These are phyloP conservation scores for Papilio elwesi DNA, from an alignment of 2,888 invertebrate genomes.

Conservation along the genomic window DNA sequence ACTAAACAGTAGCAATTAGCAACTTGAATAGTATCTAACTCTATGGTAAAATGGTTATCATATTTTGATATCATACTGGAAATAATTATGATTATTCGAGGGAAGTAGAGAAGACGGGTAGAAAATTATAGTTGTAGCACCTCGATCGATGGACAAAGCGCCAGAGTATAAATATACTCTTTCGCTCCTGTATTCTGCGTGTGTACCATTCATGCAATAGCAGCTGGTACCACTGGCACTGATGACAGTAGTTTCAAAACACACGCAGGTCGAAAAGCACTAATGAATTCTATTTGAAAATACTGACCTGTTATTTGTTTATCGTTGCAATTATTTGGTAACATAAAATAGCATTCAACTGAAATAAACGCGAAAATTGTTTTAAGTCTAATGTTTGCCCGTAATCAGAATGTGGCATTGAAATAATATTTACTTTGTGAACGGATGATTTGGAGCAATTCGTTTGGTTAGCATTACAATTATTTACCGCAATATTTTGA, in stretches of 20 bases:
- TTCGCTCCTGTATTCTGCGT: too few relatives aligned
- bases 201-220: too few relatives aligned
- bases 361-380: slow-evolving; percentile 45
- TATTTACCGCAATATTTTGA: slow-evolving; percentile 17
- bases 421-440: slow-evolving; percentile 17
- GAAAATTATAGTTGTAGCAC: too few relatives aligned
- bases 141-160: too few relatives aligned
- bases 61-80: too few relatives aligned
- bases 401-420: slow-evolving; percentile 22
- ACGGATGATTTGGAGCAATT: slow-evolving; percentile 18
- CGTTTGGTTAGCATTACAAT: slow-evolving; percentile 19
- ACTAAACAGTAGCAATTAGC: slow-evolving; percentile 39
- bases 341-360: slow-evolving; percentile 40
- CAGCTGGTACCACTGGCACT: too few relatives aligned
- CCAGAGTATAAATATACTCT: too few relatives aligned
- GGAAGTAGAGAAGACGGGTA: too few relatives aligned
- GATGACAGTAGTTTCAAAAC: neutral
- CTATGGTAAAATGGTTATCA: too few relatives aligned
- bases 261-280: neutral
- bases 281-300: neutral
- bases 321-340: neutral
- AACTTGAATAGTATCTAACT: neutral
- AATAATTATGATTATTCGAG: too few relatives aligned
- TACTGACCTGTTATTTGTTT: neutral
- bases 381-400: slow-evolving; percentile 11